Evolutionary conservation across 2,113 vertebrate species (phyloP), one percentile per base, ranked within the genome.

Genomic region (Grammomys dolichurus): DNA sequence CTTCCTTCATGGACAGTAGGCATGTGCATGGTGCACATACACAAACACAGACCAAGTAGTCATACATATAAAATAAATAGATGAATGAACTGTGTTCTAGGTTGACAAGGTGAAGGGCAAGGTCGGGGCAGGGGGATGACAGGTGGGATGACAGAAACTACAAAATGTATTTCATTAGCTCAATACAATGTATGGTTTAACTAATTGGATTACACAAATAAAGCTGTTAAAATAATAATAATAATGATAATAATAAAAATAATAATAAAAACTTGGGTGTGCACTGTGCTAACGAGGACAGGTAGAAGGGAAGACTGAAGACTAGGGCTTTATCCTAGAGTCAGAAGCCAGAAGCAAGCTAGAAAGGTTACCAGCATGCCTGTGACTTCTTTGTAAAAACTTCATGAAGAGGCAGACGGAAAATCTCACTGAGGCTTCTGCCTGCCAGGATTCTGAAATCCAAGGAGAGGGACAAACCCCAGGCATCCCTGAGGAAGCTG

Each of bases 121-220:
- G 96, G 98, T 98, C 97, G 93, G 65, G 65, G 60, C 60, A 63
- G 60, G 94, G 96, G 95, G 97, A 98, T 88, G 97, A 98, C 98
- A 96, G 97, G 96, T 97, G 28, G 90, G 40, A 40, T 40, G 40
- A 40, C 14, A 94, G 97, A 96, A 98, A 96, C 92, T 94, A 95
- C 97, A 97, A 97, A 96, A 97, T 13, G 95, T 24, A 0, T 98
- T 98, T 98, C 98, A 98, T 98, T 97, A 97, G 97, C 97, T 98
- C 98, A 98, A 98, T 98, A 98, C 98, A 98, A 98, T 94, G 96
- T 98, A 97, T 73, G 97, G 97, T 97, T 98, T 98, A 75, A 96
- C 97, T 97, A 93, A 96, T 97, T 97, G 97, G 98, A 98, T 98
- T 98, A 98, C 91, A 98, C 0, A 97, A 98, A 97, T 0, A 97